A percentile compares a stretch with the other conserved stretches of the same genome.
Evolutionary conservation across 2,797 vertebrate genomes (phyloP).

Genomic region (Moxostoma hubbsi): DNA sequence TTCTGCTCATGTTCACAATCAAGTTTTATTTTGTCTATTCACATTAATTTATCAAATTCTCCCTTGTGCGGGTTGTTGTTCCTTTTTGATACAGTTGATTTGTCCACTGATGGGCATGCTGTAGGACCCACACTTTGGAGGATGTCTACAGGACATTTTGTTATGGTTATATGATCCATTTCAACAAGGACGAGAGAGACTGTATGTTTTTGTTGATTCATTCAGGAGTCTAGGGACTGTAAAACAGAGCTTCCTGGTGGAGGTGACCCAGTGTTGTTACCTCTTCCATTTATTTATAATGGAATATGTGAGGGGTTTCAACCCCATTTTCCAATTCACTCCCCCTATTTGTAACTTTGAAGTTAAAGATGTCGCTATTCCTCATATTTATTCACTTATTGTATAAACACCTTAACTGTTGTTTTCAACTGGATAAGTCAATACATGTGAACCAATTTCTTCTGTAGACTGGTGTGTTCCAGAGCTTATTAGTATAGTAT

Average conservation of each 20-base stretch:
- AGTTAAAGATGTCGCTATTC: neutral
- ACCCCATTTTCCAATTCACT: neutral
- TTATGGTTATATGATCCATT: slow-evolving; percentile 30
- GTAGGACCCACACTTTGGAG: slow-evolving; percentile 2
- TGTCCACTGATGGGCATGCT: slow-evolving; percentile 11
- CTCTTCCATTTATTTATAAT: slow-evolving; percentile 18
- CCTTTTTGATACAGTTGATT: slow-evolving; percentile 40
- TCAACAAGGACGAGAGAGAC: slow-evolving; percentile 8
- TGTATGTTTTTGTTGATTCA: slow-evolving; percentile 14
- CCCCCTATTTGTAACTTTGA: neutral
- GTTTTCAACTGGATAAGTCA: neutral
- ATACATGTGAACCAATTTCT: neutral
- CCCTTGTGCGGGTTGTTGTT: slow-evolving; percentile 8
- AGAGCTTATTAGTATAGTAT: neutral
- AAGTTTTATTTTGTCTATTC: slow-evolving; percentile 47
- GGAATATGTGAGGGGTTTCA: neutral
- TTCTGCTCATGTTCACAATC: slow-evolving; percentile 48
- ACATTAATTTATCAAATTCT: slow-evolving; percentile 53
- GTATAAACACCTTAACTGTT: neutral
- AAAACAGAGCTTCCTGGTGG: neutral
- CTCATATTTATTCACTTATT: neutral
- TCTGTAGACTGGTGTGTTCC: neutral
- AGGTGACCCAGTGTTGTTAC: slow-evolving; percentile 14
- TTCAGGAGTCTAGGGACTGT: slow-evolving; percentile 21
- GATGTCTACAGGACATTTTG: slow-evolving; percentile 16